Conservation (phyloP, 2,888 invertebrate species). For the Slavum lentiscoides region DNA sequence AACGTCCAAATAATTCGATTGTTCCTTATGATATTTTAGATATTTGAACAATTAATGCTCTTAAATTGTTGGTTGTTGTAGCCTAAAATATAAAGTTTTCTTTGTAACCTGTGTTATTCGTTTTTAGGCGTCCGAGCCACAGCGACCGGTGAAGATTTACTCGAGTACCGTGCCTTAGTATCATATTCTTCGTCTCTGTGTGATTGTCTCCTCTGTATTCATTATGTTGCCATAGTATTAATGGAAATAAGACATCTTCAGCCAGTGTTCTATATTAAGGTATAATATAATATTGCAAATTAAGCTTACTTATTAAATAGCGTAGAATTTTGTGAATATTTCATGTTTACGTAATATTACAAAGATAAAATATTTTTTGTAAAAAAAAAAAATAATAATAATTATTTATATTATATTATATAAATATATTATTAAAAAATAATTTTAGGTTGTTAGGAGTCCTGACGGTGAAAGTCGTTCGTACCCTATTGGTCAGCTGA, state of each 20-base stretch:
- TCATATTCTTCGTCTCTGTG: conserved; percentile 90
- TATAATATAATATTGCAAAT: conserved; percentile 1
- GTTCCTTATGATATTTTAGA: neutral
- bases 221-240: conserved; percentile 89
- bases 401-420: too few species aligned
- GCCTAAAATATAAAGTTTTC: too few species aligned
- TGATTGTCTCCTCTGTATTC: conserved; percentile 91
- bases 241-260: conserved; percentile 91
- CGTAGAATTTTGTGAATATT: too few species aligned
- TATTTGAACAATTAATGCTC: neutral
- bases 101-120: neutral
- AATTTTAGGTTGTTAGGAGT: conserved; percentile 74
- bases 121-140: conserved; percentile 72
- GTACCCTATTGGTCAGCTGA: conserved; percentile 86
- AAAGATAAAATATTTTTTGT: too few species aligned
- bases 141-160: conserved; percentile 74
- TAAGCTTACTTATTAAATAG: too few species aligned
- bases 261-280: conserved; percentile 74
- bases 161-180: conserved; percentile 84
- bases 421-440: too few species aligned
- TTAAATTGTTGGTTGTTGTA: neutral
- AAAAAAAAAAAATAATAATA: too few species aligned
- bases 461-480: conserved; percentile 92
- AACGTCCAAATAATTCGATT: neutral
- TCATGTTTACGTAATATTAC: too few species aligned